Evolutionary conservation across 2,797 vertebrate genomes (phyloP), one percentile per base, ranked within the genome.

Genomic region (Sylvilagus floridanus): DNA sequence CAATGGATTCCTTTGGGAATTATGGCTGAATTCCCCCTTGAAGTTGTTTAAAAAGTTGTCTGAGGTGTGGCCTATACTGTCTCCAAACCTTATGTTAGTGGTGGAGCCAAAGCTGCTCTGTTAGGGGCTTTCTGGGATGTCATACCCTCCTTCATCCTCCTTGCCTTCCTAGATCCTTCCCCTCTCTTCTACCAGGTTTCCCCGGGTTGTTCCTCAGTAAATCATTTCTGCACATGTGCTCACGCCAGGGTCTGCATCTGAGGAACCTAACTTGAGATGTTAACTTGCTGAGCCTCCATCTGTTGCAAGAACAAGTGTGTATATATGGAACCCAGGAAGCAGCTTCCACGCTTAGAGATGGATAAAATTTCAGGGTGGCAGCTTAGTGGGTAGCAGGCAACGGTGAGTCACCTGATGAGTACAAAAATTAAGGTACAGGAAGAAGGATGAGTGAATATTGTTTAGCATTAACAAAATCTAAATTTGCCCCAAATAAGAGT

Each of bases 391-490:
- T 30, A 65, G 50, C 37, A 68, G 57, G 24, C 19, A 9, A 42
- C 1, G 7, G 2, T 30, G 7, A 19, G 13, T 69, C 60, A 86
- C 13, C 77, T 21, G 9, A 7, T 35, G 68, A 21, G 10, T 14
- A n/a, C 10, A 89, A 77, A 90, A 73, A 85, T 0, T 19, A 14
- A 83, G 37, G 77, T 17, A 21, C 11, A 42, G 5, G 13, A 35
- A 52, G 4, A 4, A 87, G n/a, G 0, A 11, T 60, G 72, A 35
- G 63, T 60, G 91, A 85, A 81, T 83, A 77, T 60, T 66, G 7
- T 83, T 83, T 26, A 91, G 77, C 73, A 30, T 77, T 77, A 78
- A 78, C 60, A 95, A n/a, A 78, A 91, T 76, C 84, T 88, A 68
- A 90, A 84, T 28, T 76, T 54, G 72, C 14, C 9, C 16, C 28